Base-by-base conservation (phyloP, 2,113 vertebrate genomes). In the Otis tarda region DNA sequence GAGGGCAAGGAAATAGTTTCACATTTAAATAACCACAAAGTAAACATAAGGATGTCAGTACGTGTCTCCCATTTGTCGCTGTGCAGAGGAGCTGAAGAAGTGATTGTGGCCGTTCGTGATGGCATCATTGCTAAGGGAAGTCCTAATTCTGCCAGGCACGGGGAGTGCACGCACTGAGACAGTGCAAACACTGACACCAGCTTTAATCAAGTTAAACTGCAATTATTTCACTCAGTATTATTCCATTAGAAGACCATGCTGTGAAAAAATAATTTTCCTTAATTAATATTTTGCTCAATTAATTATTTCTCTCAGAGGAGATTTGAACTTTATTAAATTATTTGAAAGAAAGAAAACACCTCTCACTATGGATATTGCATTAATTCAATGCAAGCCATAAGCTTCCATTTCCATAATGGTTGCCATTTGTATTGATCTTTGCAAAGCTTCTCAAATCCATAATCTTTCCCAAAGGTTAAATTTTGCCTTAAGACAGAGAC, bases 241-340 rank as follows among this genome's bases (percentile, higher is more conserved):
- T 59, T 80, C 76, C 49, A 61, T 74, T 43, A 61, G 73, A 94
- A 80, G 49, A 47, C 31, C 55, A 11, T 47, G 28, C 47, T 74
- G 49, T 67, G 73, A 61, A 91, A 86, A 94, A 93, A 68, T 5
- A 43, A 77, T 31, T 77, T 81, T 70, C 73, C 47, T 70, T 63
- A 61, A 89, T 95, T 93, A 93, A 70, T 45, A 89, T 84, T 96
- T 95, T 93, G 8, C 47, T 89, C 25, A 59, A 70, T 69, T 86
- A 91, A 83, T 93, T 91, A 45, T 70, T 95, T 95, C 57, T 96
- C 80, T 91, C 81, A 37, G 56, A 89, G 55, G 81, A 89, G 31
- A 61, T 67, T 24, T 82, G 52, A 89, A 89, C 37, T 87, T 87
- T 59, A 87, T 93, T 87, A 78, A 83, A 94, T 78, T 50, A 81